Evolutionary conservation across 2,113 vertebrate genomes (phyloP).

Genomic region (Acrocephalus arundinaceus): DNA sequence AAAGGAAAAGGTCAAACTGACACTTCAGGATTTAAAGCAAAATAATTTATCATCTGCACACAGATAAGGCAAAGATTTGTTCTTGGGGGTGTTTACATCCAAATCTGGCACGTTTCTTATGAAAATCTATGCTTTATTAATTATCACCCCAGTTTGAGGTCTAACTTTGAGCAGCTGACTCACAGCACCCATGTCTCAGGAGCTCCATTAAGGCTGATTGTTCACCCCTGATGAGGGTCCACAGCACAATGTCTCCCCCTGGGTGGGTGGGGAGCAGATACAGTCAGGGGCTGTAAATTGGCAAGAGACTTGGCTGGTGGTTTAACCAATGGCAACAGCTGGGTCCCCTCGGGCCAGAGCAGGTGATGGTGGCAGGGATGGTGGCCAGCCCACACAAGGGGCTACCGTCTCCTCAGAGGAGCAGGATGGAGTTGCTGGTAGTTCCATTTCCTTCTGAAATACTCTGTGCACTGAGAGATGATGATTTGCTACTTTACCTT

Average conservation of each 20-base stretch:
- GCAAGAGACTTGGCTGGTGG: neutral
- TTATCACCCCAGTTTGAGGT: neutral
- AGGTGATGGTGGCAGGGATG: neutral
- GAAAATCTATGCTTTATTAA: neutral
- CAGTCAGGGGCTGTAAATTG: neutral
- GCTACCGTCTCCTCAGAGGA: neutral
- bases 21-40: neutral
- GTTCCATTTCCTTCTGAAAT: neutral
- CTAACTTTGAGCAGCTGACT: neutral
- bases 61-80: neutral
- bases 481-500: neutral
- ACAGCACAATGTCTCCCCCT: neutral
- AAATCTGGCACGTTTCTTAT: neutral
- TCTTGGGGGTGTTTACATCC: neutral
- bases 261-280: neutral
- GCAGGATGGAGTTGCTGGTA: neutral
- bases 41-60: neutral
- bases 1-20: slow-evolving; percentile 10
- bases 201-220: neutral
- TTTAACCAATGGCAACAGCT: neutral
- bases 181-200: neutral
- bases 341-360: neutral
- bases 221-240: neutral
- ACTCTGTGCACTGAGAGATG: neutral
- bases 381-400: neutral